Conservation (phyloP, 1,140 invertebrate species). For the Drosophila lini region DNA sequence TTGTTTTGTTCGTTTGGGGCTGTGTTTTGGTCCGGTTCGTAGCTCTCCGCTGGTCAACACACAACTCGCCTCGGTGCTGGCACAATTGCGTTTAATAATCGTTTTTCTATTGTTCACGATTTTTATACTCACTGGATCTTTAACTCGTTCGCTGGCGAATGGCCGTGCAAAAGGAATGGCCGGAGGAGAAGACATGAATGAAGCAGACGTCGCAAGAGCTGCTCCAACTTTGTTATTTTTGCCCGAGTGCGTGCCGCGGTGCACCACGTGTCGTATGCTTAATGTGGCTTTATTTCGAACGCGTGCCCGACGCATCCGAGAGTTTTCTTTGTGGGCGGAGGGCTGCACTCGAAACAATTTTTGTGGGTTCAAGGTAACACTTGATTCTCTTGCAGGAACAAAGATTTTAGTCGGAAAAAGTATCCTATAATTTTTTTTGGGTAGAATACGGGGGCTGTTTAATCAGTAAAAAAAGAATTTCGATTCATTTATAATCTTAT, state of each 20-base stretch:
- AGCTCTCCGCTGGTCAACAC: constrained; percentile 50
- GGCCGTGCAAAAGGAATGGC: constrained; percentile 60
- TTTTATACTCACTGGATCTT: constrained; percentile 84
- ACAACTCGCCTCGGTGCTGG: constrained; percentile 79
- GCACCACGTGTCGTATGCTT: constrained; percentile 78
- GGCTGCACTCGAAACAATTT: constrained; percentile 3
- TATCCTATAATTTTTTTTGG: no score
- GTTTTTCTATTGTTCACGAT: constrained; percentile 84
- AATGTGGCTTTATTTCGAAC: constrained; percentile 74
- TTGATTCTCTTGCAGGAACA: no score
- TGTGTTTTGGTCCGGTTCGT: constrained; percentile 19
- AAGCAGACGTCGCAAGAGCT: constrained; percentile 62
- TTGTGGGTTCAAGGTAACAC: neutral
- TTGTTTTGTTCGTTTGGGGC: constrained; percentile 28
- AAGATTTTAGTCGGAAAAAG: neutral
- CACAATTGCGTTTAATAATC: constrained; percentile 84
- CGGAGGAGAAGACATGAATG: constrained; percentile 80
- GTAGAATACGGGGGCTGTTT: no score
- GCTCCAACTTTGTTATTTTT: constrained; percentile 38
- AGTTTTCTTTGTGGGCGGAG: constrained; percentile 24
- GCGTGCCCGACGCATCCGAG: constrained; percentile 53
- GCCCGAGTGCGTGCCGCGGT: constrained; percentile 60
- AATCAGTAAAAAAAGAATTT: no score
- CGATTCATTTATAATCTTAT: no score
- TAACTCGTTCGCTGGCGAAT: constrained; percentile 52